phyloP scores from a whole-genome alignment of 2,113 vertebrate species.

The Tyrannus savana region DNA sequence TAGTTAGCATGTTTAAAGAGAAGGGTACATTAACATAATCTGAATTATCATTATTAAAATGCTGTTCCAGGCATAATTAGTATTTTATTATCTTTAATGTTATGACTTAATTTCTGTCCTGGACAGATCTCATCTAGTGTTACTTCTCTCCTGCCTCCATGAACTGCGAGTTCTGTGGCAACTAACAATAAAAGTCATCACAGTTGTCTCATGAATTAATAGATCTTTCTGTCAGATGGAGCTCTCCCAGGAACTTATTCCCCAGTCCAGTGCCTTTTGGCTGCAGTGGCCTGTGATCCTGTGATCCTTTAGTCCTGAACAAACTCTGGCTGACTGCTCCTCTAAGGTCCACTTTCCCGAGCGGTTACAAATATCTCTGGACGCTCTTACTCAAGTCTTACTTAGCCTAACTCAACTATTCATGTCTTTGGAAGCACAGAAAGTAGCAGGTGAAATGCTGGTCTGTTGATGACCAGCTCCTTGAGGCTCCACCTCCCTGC shows the following conservation, averaged over 20 bases:
- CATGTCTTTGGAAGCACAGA: background rate
- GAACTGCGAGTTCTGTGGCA: background rate
- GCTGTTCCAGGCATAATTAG: slow-evolving; percentile 45
- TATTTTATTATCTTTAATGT: slow-evolving; percentile 48
- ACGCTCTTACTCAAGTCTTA: background rate
- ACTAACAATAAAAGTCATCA: background rate
- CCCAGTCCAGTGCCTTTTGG: background rate
- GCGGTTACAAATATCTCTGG: background rate
- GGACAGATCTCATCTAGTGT: background rate
- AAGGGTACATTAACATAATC: slow-evolving; percentile 53
- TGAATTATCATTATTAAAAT: slow-evolving; percentile 66
- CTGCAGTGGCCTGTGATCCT: background rate
- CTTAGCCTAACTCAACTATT: background rate
- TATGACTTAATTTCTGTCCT: slow-evolving; percentile 17
- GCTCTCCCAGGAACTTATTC: background rate
- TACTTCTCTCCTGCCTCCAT: background rate
- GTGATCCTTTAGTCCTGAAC: background rate
- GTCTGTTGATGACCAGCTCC: background rate
- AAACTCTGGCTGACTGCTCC: background rate
- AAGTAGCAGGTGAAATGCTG: background rate
- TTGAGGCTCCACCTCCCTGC: accelerated
- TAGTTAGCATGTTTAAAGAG: slow-evolving; percentile 49
- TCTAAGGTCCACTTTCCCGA: background rate
- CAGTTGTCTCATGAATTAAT: background rate
- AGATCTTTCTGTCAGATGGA: background rate